Conservation (phyloP, 2,113 vertebrate species). For the Pelodiscus sinensis region DNA sequence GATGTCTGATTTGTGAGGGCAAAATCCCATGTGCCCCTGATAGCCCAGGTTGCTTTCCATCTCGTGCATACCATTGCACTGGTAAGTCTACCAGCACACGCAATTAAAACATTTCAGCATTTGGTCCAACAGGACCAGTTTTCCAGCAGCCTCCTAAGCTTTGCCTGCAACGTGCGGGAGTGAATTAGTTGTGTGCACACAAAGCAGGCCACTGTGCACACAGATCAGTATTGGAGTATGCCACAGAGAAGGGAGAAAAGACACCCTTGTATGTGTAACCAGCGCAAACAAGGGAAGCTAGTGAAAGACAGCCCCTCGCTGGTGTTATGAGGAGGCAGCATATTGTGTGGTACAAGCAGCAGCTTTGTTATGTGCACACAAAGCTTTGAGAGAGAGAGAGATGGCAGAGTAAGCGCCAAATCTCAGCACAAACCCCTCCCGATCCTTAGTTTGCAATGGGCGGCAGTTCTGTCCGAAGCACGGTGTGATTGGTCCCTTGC, state of each 20-base stretch:
- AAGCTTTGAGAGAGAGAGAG: neutral
- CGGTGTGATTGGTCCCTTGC: neutral
- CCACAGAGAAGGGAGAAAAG: neutral
- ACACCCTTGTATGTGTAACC: neutral
- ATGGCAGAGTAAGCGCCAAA: neutral
- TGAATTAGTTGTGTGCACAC: conserved; percentile 63
- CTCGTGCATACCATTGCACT: conserved; percentile 65
- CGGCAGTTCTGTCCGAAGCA: neutral
- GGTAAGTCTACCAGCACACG: conserved; percentile 52
- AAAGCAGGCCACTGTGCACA: conserved; percentile 67
- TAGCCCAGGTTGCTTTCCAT: conserved; percentile 72
- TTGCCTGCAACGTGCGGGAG: conserved; percentile 60
- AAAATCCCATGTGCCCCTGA: neutral
- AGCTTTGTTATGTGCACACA: rapidly evolving
- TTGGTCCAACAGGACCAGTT: conserved; percentile 66
- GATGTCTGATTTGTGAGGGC: conserved; percentile 42
- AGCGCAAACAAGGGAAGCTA: neutral
- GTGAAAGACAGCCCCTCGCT: neutral
- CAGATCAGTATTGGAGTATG: conserved; percentile 63
- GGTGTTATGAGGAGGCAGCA: neutral
- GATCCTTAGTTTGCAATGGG: rapidly evolving
- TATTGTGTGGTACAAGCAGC: rapidly evolving
- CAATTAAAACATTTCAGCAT: conserved; percentile 26
- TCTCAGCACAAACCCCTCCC: neutral
- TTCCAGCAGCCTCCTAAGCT: conserved; percentile 66